phyloP scores from a whole-genome alignment of 53 echinoderm and acorn worm species.

The Actinopyga echinites region DNA sequence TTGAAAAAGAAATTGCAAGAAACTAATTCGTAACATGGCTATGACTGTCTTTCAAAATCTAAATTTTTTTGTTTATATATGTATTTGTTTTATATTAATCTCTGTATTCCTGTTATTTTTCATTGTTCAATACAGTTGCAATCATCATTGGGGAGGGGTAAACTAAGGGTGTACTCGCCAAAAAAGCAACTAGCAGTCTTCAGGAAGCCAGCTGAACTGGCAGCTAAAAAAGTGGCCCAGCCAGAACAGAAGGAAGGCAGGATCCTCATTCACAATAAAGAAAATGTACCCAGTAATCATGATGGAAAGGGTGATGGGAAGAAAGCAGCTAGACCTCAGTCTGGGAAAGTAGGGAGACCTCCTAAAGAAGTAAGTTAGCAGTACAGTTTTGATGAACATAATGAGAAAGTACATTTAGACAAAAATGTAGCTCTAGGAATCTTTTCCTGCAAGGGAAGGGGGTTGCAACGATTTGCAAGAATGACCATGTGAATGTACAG shows the following conservation, averaged over 20 bases:
- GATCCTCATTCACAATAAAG: slow-evolving; percentile 13
- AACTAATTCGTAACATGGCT: no score
- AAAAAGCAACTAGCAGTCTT: slow-evolving; percentile 28
- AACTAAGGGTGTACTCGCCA: slow-evolving; percentile 18
- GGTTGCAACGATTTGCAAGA: no score
- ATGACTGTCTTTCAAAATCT: no score
- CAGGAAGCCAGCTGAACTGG: slow-evolving; percentile 23
- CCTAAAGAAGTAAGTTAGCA: neutral
- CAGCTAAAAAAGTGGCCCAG: neutral
- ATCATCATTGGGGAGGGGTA: slow-evolving; percentile 8
- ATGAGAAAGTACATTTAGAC: neutral
- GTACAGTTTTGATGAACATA: neutral
- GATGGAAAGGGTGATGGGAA: slow-evolving; percentile 22
- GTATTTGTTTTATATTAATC: neutral
- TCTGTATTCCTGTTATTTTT: neutral
- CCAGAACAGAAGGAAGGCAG: slow-evolving; percentile 33
- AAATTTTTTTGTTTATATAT: neutral
- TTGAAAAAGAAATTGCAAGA: no score
- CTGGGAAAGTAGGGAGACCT: neutral
- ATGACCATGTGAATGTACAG: no score
- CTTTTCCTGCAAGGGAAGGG: no score
- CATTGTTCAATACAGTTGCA: neutral
- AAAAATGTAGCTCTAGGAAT: no score
- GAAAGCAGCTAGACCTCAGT: neutral
- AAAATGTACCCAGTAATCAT: slow-evolving; percentile 19